Conservation (phyloP, 2,888 invertebrate species). For the Cyrtodaria siliqua region DNA sequence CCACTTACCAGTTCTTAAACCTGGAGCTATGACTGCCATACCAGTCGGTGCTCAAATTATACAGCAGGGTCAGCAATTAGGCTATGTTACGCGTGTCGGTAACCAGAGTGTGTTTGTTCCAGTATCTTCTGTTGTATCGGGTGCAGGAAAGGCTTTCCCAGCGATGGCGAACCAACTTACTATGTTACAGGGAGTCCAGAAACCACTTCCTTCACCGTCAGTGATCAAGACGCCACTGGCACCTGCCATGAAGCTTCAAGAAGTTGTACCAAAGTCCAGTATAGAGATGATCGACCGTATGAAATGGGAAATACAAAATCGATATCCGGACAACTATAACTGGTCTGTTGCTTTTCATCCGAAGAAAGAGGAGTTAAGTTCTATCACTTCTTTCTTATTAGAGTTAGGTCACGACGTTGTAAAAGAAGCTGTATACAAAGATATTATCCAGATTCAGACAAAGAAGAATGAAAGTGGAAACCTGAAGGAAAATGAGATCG, state of each 20-base stretch:
- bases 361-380: conserved; percentile 72
- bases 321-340: conserved; percentile 73
- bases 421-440: conserved; percentile 97
- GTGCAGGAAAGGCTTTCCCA: not conserved
- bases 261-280: conserved; percentile 71
- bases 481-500: conserved; percentile 88
- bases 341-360: conserved; percentile 69
- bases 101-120: conserved; percentile 59
- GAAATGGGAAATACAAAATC: conserved; percentile 74
- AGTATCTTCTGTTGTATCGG: conserved; percentile 16
- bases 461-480: conserved; percentile 88
- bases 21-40: too few relatives aligned
- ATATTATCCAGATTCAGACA: conserved; percentile 94
- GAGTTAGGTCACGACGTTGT: conserved; percentile 96
- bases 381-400: conserved; percentile 93
- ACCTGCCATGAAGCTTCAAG: conserved; percentile 16
- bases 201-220: not conserved
- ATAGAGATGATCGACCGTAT: conserved; percentile 76
- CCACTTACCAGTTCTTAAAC: too few relatives aligned
- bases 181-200: not conserved
- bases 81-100: conserved; percentile 50
- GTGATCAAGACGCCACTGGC: not conserved
- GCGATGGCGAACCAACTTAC: conserved; percentile 17
- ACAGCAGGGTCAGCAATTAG: conserved; percentile 49
- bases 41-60: conserved; percentile 9